phyloP scores from a whole-genome alignment of 1,140 invertebrate species.

The Drosophila seguyi region DNA sequence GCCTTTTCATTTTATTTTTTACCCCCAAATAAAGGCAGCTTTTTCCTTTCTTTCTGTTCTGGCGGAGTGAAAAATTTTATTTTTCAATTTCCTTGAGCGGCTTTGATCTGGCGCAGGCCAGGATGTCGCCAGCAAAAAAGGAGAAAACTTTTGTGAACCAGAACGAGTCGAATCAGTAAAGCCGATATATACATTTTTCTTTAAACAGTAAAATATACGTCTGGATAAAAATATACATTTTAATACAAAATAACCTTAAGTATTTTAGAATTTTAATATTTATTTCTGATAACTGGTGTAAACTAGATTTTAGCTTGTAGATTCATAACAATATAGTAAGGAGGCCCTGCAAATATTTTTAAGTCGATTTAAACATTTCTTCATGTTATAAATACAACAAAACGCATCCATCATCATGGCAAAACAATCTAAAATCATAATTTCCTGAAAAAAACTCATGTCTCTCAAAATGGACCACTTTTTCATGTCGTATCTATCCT shows the following conservation, averaged over 20 bases:
- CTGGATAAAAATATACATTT: too few species aligned
- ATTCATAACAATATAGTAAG: not conserved
- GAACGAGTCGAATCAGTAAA: slow-evolving; percentile 20
- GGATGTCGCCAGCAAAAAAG: slow-evolving; percentile 18
- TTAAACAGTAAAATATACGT: too few species aligned
- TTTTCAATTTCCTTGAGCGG: slow-evolving; percentile 74
- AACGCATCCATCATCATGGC: not conserved
- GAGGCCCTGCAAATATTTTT: not conserved
- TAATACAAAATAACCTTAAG: too few species aligned
- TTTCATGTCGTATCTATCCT: not conserved
- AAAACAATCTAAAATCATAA: not conserved
- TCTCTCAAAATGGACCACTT: not conserved
- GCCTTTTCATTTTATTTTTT: slow-evolving; percentile 7
- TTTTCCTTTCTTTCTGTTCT: slow-evolving; percentile 39
- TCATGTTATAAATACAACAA: not conserved
- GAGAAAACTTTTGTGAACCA: slow-evolving; percentile 41
- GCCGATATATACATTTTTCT: not conserved
- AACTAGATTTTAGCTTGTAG: too few species aligned
- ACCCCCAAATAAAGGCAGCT: slow-evolving; percentile 8
- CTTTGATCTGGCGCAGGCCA: slow-evolving; percentile 64
- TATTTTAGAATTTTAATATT: too few species aligned
- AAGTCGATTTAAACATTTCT: not conserved
- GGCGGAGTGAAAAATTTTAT: slow-evolving; percentile 52
- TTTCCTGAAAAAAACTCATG: not conserved
- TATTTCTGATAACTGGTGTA: too few species aligned